Evolutionary conservation across 2,113 vertebrate species (phyloP).

Genomic region (Prinia subflava): DNA sequence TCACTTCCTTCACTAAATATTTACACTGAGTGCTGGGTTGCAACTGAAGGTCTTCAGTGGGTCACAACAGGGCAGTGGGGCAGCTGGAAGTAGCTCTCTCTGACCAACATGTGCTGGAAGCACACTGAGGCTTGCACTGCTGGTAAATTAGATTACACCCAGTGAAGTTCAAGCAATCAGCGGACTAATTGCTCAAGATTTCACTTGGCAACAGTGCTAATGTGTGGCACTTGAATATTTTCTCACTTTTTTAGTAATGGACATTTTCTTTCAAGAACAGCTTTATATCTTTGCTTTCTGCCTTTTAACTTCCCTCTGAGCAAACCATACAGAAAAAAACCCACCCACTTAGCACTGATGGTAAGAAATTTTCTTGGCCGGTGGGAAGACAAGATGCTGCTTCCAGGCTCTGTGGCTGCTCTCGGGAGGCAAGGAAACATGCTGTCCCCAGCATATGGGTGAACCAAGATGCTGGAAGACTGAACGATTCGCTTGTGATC

Average conservation of each 20-base stretch:
- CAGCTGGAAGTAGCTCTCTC: not conserved
- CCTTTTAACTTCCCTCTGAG: slow-evolving; percentile 8
- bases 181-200: not conserved
- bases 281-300: slow-evolving; percentile 25
- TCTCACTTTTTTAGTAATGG: slow-evolving; percentile 1
- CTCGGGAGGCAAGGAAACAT: not conserved
- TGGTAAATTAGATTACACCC: not conserved
- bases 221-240: not conserved
- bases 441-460: slow-evolving; percentile 14
- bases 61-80: not conserved
- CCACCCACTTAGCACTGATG: slow-evolving; percentile 27
- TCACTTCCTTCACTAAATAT: not conserved
- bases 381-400: slow-evolving; percentile 6
- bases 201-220: not conserved
- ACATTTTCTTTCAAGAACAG: slow-evolving; percentile 4
- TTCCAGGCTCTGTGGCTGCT: not conserved
- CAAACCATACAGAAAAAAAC: not conserved
- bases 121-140: not conserved
- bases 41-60: not conserved
- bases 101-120: not conserved
- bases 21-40: not conserved
- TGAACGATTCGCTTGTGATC: not conserved
- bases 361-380: slow-evolving; percentile 47
- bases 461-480: not conserved
- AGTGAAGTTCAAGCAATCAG: not conserved